Base-by-base conservation (phyloP, 2,113 vertebrate genomes). In the Podiceps cristatus region DNA sequence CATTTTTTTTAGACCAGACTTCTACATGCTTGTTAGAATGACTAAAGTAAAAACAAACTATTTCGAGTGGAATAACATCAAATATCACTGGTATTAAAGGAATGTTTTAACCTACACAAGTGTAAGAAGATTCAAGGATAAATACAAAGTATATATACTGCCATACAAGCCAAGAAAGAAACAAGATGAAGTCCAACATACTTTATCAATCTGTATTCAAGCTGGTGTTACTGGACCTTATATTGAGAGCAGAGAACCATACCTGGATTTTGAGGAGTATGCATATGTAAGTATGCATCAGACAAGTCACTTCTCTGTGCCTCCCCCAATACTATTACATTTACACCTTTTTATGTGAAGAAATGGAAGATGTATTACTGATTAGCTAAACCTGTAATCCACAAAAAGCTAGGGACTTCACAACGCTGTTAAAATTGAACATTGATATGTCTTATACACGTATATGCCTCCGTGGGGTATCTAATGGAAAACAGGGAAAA, bases 401-500 rank as follows among this genome's bases (percentile, higher is more conserved):
- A 23, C 25, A 35, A 31, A 49, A 42, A 28, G 5, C 12, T 14
- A 10, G 9, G 10, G 27, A 42, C 4, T 10, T n/a, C 10, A 5
- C 8, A 37, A 3, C 8, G 4, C 31, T 8, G 24, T 17, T 22
- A 25, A 18, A 86, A 50, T 67, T 19, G 63, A 22, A 11, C 0
- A 0, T 0, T 28, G 17, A 2, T 22, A 3, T 1, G 2, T 29
- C 23, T 56, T 5, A 40, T 0, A 22, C 23, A 5, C 0, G 1
- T 4, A 29, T 4, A 2, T 3, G 8, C 17, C 17, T 29, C 18
- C n/a, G 55, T 31, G n/a, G 0, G 0, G 11, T 12, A 15, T 4
- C 20, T 17, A 3, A 5, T 0, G 9, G 35, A 52, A 63, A 35
- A 22, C 24, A 22, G 25, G 56, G 50, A 25, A 52, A 29, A 10